Conservation (phyloP, 2,797 vertebrate species). For the Notolabrus celidotus region DNA sequence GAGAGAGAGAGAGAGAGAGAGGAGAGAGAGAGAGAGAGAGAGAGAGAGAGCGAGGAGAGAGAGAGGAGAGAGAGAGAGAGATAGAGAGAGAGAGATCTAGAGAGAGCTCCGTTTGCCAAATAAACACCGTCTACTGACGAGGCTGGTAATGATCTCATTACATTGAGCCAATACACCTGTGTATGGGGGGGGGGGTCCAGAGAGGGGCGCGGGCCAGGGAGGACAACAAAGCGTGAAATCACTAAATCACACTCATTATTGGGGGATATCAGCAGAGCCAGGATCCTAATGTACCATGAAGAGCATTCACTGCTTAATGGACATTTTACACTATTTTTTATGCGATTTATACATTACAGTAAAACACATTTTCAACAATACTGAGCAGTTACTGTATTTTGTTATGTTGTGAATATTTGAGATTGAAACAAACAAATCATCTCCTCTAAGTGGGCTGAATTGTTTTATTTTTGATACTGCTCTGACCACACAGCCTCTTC, state of each 20-base stretch:
- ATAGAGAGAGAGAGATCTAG: slow-evolving; percentile 57
- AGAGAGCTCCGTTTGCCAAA: slow-evolving; percentile 77
- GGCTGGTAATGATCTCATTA: slow-evolving; percentile 86
- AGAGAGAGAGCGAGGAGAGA: slow-evolving; percentile 63
- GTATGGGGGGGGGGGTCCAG: slow-evolving; percentile 69
- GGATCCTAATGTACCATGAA: slow-evolving; percentile 85
- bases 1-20: too few relatives aligned
- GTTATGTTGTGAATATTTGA: slow-evolving; percentile 32
- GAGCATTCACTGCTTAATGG: slow-evolving; percentile 84
- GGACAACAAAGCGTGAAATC: slow-evolving; percentile 88
- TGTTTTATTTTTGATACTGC: background rate
- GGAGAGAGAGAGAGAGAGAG: slow-evolving; percentile 25
- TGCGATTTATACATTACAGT: slow-evolving; percentile 76
- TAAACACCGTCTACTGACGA: slow-evolving; percentile 83
- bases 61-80: slow-evolving; percentile 24
- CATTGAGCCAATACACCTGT: slow-evolving; percentile 85
- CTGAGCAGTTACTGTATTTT: slow-evolving; percentile 56
- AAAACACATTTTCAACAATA: slow-evolving; percentile 72
- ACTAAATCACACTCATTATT: slow-evolving; percentile 88
- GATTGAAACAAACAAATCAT: slow-evolving; percentile 33
- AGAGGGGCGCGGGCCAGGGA: slow-evolving; percentile 77
- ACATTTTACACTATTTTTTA: slow-evolving; percentile 80
- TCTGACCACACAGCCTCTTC: background rate
- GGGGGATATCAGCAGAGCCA: slow-evolving; percentile 81
- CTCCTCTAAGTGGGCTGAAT: background rate